Conservation (phyloP, 92 coral and sea anemone genomes). For the Palythoa grandiflora region DNA sequence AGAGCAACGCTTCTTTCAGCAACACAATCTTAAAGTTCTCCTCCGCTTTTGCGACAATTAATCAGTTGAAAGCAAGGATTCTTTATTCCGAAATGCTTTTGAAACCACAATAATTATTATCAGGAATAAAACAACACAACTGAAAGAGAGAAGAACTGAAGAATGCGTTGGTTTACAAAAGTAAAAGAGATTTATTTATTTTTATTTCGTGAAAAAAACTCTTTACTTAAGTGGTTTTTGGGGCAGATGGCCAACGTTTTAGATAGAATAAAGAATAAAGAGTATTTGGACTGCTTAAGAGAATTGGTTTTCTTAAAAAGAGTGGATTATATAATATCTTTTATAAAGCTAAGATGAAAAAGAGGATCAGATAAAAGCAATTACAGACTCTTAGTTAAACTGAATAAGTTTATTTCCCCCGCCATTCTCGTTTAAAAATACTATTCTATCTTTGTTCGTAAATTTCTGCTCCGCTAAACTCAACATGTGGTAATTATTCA, state of each 20-base stretch:
- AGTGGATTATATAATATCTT: slow-evolving; percentile 34
- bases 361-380: slow-evolving; percentile 9
- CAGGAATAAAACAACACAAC: not conserved
- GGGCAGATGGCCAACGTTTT: slow-evolving; percentile 26
- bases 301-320: slow-evolving; percentile 7
- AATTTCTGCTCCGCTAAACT: slow-evolving; percentile 18
- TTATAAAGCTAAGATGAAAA: slow-evolving; percentile 20
- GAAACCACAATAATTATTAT: not conserved
- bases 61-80: not conserved
- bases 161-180: not conserved
- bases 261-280: slow-evolving; percentile 15
- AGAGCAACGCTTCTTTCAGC: slow-evolving; percentile 12
- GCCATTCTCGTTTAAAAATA: not conserved
- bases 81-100: not conserved
- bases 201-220: not conserved
- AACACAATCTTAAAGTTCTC: not conserved
- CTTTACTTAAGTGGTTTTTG: not conserved
- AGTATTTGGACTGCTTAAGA: not conserved
- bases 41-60: not conserved
- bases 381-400: slow-evolving; percentile 20
- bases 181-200: not conserved
- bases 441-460: not conserved
- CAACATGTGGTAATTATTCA: slow-evolving; percentile 78
- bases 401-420: slow-evolving; percentile 4
- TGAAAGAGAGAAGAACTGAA: not conserved